A percentile compares a stretch with the other conserved stretches of the same genome.
These are phyloP conservation scores for Erpetoichthys calabaricus DNA, from an alignment of 2,797 vertebrate species.

Conservation along the genomic window DNA sequence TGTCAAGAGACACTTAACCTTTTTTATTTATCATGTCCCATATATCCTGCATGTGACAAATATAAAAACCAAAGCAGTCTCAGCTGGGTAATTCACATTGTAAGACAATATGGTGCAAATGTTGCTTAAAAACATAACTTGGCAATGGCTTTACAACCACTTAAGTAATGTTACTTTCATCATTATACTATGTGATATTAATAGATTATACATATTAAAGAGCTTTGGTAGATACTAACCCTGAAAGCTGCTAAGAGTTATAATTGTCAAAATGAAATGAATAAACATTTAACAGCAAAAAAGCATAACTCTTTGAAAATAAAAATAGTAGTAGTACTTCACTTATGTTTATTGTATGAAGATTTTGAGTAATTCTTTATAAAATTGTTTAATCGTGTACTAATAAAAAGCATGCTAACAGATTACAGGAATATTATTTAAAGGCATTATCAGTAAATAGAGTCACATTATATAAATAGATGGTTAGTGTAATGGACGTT, in stretches of 20 bases:
- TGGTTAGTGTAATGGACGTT: background rate
- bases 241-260: slow-evolving; percentile 8
- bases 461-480: too few relatives aligned
- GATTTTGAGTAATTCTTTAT: background rate
- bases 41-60: slow-evolving; percentile 30
- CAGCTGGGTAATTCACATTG: slow-evolving; percentile 26
- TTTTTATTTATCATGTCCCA: slow-evolving; percentile 27
- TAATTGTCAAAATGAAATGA: slow-evolving; percentile 1
- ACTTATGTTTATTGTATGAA: background rate
- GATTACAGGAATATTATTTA: too few relatives aligned
- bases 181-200: slow-evolving; percentile 34
- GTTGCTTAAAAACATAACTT: slow-evolving; percentile 32
- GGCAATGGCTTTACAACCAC: slow-evolving; percentile 24
- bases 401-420: too few relatives aligned
- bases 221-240: slow-evolving; percentile 24
- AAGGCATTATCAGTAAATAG: too few relatives aligned
- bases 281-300: slow-evolving; percentile 4
- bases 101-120: slow-evolving; percentile 28
- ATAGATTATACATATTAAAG: slow-evolving; percentile 24
- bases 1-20: slow-evolving; percentile 28
- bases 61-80: slow-evolving; percentile 32
- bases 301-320: background rate
- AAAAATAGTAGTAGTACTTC: background rate
- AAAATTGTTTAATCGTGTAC: too few relatives aligned
- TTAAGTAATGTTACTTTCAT: slow-evolving; percentile 23